Evolutionary conservation across 2,888 invertebrate genomes (phyloP).

Genomic region (Dilophus febrilis): DNA sequence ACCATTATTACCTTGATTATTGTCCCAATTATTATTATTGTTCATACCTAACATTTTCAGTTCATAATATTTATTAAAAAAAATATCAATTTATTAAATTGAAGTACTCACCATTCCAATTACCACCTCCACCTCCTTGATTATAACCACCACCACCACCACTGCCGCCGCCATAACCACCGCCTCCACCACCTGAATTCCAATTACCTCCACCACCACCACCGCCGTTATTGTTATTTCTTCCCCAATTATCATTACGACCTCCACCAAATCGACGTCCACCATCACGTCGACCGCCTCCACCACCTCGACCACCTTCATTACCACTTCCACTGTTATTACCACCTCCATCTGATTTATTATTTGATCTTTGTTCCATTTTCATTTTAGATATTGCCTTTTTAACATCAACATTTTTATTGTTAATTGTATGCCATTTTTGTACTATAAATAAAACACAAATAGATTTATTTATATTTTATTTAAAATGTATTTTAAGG

Average conservation of each 20-base stretch:
- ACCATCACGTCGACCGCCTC: too few relatives aligned
- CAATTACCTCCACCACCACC: too few relatives aligned
- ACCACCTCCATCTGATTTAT: conserved; percentile 33
- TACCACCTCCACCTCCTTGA: conserved; percentile 26
- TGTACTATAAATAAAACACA: conserved; percentile 38
- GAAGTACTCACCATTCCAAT: conserved; percentile 19
- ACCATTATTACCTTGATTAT: too few relatives aligned
- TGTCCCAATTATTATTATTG: too few relatives aligned
- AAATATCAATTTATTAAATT: too few relatives aligned
- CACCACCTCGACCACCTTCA: conserved; percentile 18
- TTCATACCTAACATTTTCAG: too few relatives aligned
- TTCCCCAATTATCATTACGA: too few relatives aligned
- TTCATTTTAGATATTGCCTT: conserved; percentile 81
- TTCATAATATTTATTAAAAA: too few relatives aligned
- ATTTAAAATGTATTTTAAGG: neutral
- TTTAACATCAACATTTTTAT: conserved; percentile 76
- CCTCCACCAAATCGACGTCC: too few relatives aligned
- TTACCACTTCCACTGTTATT: conserved; percentile 18
- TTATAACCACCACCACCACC: conserved; percentile 36
- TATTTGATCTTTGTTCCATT: conserved; percentile 41
- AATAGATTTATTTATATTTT: conserved; percentile 12
- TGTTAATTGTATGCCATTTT: conserved; percentile 65
- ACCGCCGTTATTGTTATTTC: too few relatives aligned
- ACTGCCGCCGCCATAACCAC: conserved; percentile 31
- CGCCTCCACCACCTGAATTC: too few relatives aligned